Evolutionary conservation across 2,888 invertebrate species (phyloP), one percentile per base, ranked within the genome.

Genomic region (Caenorhabditis parvicauda): DNA sequence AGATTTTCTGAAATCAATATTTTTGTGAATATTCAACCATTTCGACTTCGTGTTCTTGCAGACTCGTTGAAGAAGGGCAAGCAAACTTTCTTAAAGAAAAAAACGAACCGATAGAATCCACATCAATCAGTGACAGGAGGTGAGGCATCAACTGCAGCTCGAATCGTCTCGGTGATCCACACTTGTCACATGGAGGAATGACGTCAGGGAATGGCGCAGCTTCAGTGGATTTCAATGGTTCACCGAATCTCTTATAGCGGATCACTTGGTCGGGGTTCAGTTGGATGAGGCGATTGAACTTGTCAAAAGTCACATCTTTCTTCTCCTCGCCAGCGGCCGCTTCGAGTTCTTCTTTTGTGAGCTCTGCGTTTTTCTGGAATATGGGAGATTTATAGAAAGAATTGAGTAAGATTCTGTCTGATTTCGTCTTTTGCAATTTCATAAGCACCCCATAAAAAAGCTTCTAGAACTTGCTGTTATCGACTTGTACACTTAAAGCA

Each of bases 141-240:
- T 77, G 71, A 1, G 80, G 81, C 57, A 70, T 75, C 85, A 92
- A 86, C 88, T 91, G 91, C 83, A 92, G 93, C 84, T 96, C 95
- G 85, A 91, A 95, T 70, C 88, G 87, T 67, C 94, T 87, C 48
- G 86, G 84, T 1, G 86, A 86, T 45, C 87, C 87, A 83, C 96
- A 96, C 9, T 65, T 51, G 5, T 92, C 91, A 60, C 84, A 84
- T 22, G 86, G 84, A 22, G 92, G 90, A 69, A 93, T 84, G 50
- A 85, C 57, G 12, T 70, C 70, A 24, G 85, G 55, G 38, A 63
- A 70, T 3, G 59, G 44, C 7, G 75, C 81, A 47, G 83, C 76
- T 55, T 86, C 83, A 44, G 85, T 84, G 24, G 92, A 90, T 88
- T 90, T 91, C n/a, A 96, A 83, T 14, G 92, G 90, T 21, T 82